These are phyloP conservation scores for Athalia circularis DNA, from an alignment of 2,888 invertebrate species.

Conservation along the genomic window DNA sequence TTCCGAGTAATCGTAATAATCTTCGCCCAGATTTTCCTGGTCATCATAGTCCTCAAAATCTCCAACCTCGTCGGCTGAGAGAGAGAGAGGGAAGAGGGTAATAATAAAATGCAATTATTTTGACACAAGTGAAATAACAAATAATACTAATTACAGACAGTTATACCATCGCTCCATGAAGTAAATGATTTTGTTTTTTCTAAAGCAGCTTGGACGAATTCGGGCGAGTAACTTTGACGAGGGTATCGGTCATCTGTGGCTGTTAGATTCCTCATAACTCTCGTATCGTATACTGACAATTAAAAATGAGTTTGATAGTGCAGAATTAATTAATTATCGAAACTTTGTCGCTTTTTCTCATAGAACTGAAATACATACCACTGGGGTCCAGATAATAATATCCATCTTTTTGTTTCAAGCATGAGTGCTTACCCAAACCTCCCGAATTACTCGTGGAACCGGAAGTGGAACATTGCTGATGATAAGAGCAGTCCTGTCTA, in stretches of 20 bases:
- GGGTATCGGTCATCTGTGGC: neutral
- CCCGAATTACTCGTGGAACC: neutral
- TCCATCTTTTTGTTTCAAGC: neutral
- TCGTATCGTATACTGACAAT: neutral
- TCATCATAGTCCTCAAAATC: neutral
- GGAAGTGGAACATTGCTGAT: neutral
- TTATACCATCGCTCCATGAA: neutral
- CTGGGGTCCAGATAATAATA: neutral
- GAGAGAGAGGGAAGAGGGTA: neutral
- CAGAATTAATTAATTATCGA: neutral
- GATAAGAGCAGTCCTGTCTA: neutral
- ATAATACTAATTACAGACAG: neutral
- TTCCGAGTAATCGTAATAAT: too few species aligned
- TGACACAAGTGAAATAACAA: neutral
- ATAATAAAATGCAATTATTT: neutral
- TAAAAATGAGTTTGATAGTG: neutral
- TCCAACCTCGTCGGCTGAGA: neutral
- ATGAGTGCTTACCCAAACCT: neutral
- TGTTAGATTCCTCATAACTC: conserved; percentile 2
- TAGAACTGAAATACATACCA: neutral
- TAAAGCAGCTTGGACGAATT: neutral
- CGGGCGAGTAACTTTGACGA: neutral
- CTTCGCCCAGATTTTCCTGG: neutral
- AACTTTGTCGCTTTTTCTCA: neutral
- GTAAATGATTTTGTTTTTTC: neutral